Evolutionary conservation across 2,113 vertebrate genomes (phyloP), one percentile per base, ranked within the genome.

Genomic region (Rhynchopsitta pachyrhyncha): DNA sequence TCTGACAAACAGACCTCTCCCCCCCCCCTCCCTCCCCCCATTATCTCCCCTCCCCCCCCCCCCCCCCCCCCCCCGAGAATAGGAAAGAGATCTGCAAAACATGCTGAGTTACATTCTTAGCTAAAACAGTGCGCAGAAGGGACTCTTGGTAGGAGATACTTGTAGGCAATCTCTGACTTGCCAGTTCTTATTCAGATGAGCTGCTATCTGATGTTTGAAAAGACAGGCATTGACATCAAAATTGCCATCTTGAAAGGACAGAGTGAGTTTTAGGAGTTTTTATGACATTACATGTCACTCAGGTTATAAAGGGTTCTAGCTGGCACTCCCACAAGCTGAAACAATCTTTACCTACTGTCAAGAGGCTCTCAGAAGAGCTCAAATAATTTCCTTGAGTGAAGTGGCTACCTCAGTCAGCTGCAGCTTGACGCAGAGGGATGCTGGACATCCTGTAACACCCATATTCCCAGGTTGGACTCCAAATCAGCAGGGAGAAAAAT

Each of bases 341-440:
- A 78, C 73, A 91, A 88, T 91, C 92, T 83, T 92, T 44, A 86
- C 82, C 90, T 93, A 10, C 81, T 94, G 84, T 91, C 75, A 92
- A 93, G 91, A 91, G 93, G 76, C 86, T 95, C 88, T 94, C 71
- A 95, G 83, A 79, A 95, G 86, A 95, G 86, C 76, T 97, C 92
- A 93, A 92, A 96, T 94, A 89, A 94, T 94, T 93, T 89, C 81
- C 91, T 91, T 7, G 53, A 39, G 86, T 86, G 80, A 93, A 96
- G 88, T 96, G 91, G 95, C 91, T 91, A 52, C 92, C 91, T 92
- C 92, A 82, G 94, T 92, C 88, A 91, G 77, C 92, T 89, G 81
- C 14, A 10, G 89, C 28, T 80, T 92, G 95, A 91, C 10, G 39
- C 84, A 82, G 70, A 53, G 66, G 10, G 76, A 74, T 73, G 83